phyloP scores from a whole-genome alignment of 2,797 vertebrate species.

The Sebastes kiyomatsui region DNA sequence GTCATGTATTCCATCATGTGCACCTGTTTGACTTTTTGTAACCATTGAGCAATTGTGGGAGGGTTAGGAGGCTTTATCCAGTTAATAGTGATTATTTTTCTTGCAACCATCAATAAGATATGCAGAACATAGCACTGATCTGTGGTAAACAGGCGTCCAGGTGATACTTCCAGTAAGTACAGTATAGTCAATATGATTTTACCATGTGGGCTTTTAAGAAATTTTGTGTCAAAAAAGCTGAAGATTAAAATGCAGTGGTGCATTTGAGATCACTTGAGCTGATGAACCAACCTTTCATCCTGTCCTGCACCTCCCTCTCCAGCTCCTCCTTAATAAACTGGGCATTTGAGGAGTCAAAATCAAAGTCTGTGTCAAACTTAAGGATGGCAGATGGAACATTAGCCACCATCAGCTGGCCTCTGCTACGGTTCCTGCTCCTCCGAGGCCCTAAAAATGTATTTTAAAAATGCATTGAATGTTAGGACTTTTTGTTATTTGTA shows the following conservation, averaged over 20 bases:
- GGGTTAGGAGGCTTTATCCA: no score
- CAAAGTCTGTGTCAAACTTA: slow-evolving; percentile 97
- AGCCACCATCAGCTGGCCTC: slow-evolving; percentile 88
- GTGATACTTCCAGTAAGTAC: no score
- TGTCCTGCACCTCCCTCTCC: slow-evolving; percentile 88
- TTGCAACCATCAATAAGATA: no score
- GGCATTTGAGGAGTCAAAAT: slow-evolving; percentile 97
- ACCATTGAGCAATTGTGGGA: no score
- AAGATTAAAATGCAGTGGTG: background rate
- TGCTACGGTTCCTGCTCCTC: slow-evolving; percentile 87
- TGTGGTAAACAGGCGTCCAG: no score
- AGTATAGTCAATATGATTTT: no score
- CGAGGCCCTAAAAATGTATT: slow-evolving; percentile 81
- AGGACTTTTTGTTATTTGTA: no score
- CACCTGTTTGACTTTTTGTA: no score
- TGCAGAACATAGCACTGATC: no score
- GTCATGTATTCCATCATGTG: no score
- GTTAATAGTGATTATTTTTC: no score
- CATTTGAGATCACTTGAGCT: background rate
- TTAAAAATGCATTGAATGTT: background rate
- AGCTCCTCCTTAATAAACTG: slow-evolving; percentile 95
- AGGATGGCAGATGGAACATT: slow-evolving; percentile 81
- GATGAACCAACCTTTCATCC: slow-evolving; percentile 86
- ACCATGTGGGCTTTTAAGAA: background rate
- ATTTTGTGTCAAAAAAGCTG: background rate